Percentiles rank a stretch among this genome's conserved stretches.
Evolutionary conservation across 2,888 invertebrate genomes (phyloP).

Genomic region (Drosophila formosana): DNA sequence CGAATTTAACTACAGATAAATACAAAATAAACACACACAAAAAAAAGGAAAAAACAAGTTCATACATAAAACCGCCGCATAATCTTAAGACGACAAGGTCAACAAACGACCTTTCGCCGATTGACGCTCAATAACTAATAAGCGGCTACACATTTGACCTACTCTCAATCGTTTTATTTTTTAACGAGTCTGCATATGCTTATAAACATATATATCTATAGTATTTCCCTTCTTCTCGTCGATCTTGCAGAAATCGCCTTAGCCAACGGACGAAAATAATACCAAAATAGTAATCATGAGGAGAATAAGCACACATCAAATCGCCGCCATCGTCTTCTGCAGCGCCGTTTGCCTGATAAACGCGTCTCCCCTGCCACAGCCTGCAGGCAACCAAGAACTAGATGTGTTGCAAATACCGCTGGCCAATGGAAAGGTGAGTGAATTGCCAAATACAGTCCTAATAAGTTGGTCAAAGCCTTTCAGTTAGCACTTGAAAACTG

Average conservation of each 20-base stretch:
- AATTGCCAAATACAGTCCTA: not conserved
- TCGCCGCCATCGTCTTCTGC: conserved; percentile 64
- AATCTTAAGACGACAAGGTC: conserved; percentile 56
- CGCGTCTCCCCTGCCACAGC: conserved; percentile 80
- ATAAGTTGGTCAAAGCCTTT: conserved; percentile 1
- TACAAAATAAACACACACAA: not conserved
- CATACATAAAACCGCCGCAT: conserved; percentile 28
- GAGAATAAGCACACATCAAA: conserved; percentile 63
- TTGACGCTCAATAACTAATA: conserved; percentile 48
- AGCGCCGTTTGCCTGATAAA: conserved; percentile 74
- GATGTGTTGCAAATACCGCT: conserved; percentile 85
- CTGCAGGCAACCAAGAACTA: conserved; percentile 82
- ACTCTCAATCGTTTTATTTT: conserved; percentile 25
- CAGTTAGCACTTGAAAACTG: not conserved
- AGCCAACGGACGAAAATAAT: conserved; percentile 19
- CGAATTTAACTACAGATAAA: conserved; percentile 18
- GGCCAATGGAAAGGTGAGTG: conserved; percentile 84
- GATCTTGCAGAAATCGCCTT: conserved; percentile 20
- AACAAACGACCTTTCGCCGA: conserved; percentile 46
- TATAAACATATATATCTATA: not conserved
- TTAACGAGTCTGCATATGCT: conserved; percentile 3
- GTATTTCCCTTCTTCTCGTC: not conserved
- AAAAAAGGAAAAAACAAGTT: conserved; percentile 22
- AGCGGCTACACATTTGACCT: conserved; percentile 16
- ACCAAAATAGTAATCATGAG: conserved; percentile 45